Base-by-base conservation (phyloP, 2,888 invertebrate species). In the Cheilosia vulpina region DNA sequence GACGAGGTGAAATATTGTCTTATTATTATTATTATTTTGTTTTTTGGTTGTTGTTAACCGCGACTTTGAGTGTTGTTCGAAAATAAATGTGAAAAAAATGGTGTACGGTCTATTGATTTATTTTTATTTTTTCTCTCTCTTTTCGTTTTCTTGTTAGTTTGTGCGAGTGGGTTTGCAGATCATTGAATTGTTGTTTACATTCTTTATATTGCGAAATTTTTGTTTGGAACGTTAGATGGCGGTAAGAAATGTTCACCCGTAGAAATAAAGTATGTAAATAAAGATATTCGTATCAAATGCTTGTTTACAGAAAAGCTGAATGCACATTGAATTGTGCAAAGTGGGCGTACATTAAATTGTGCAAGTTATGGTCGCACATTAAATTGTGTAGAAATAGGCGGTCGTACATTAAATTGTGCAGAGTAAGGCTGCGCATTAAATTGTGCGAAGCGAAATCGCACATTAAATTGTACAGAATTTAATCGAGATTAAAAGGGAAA, bases 281-380 rank as follows among this genome's bases (percentile, higher is more conserved):
- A 31, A 31, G 1, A 7, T 31, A 31, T 31, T 31, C 31, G 31
- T 31, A 31, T 31, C 31, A 31, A 31, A 31, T 31, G 31, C 7
- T 31, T 31, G 43, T 43, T 43, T 43, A 24, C 4, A 43, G 5
- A 50, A 6, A 11, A 9, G 0, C 2, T 7, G 9, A 34, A 1
- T 5, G 47, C 47, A 47, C 47, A 47, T 47, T 47, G 17, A 47
- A 47, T 47, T 47, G 47, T 47, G n/a, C 7, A 47, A 47, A n/a
- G n/a, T n/a, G n/a, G n/a, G 5, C 4, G 47, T 19, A 47, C 47
- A 47, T 47, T 47, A 47, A 47, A 47, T 47, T 47, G 47, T 47
- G n/a, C 7, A 47, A 47, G 7, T 17, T 17, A 2, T 3, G 13
- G 27, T 3, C 1, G 55, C 68, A 57, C 57, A 69, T 69, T 69